phyloP scores from a whole-genome alignment of 2,113 vertebrate species.

The Chauna torquata region DNA sequence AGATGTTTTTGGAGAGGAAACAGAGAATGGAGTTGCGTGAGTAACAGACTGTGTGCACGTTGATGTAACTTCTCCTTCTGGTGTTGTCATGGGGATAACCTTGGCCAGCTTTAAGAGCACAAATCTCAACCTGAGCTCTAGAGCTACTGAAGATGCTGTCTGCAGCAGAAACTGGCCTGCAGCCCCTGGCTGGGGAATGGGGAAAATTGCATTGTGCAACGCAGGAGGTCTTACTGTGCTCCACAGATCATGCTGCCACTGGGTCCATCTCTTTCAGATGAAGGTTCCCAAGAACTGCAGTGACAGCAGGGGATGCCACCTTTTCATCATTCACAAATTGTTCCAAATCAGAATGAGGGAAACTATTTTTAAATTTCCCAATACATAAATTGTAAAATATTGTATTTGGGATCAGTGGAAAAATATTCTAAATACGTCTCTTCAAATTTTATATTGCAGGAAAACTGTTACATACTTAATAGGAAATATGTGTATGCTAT shows the following conservation, averaged over 20 bases:
- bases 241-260: neutral
- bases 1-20: neutral
- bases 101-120: neutral
- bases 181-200: neutral
- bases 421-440: neutral
- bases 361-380: neutral
- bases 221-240: neutral
- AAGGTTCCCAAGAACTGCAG: neutral
- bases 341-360: neutral
- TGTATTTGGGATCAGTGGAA: neutral
- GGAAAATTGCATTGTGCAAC: rapidly evolving
- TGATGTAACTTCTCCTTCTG: neutral
- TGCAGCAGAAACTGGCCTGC: neutral
- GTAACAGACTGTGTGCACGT: neutral
- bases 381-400: neutral
- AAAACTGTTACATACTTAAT: neutral
- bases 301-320: neutral
- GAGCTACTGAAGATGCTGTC: neutral
- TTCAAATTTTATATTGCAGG: neutral
- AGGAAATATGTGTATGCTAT: neutral
- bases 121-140: neutral
- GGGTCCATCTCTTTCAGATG: neutral
- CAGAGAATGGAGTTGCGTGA: neutral
- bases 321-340: neutral
- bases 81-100: neutral